A percentile compares a stretch with the other conserved stretches of the same genome.
phyloP scores from a whole-genome alignment of 2,797 vertebrate genomes.

The Paratrypauchen microcephalus region DNA sequence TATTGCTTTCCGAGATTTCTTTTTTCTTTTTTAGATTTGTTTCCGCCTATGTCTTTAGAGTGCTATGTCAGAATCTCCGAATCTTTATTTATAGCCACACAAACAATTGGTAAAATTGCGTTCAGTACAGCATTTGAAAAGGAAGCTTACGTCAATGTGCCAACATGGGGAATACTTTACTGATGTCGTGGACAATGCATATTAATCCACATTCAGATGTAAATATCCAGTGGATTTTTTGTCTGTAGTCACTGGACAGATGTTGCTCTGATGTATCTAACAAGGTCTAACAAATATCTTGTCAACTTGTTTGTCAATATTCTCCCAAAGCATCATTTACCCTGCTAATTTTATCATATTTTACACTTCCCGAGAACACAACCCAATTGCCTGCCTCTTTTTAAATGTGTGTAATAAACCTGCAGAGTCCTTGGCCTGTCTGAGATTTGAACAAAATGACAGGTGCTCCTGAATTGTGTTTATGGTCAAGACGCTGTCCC shows the following conservation, averaged over 20 bases:
- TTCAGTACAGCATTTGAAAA: too few relatives aligned
- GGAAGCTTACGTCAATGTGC: too few relatives aligned
- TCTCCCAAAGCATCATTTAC: background rate
- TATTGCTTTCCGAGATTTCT: too few relatives aligned
- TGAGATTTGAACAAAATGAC: conserved; percentile 57
- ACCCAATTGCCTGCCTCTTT: background rate
- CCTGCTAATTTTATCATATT: background rate
- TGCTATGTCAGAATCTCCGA: too few relatives aligned
- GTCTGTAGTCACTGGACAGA: background rate
- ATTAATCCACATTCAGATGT: too few relatives aligned
- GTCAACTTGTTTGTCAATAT: background rate
- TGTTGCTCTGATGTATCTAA: background rate
- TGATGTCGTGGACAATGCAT: too few relatives aligned
- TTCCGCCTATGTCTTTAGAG: too few relatives aligned
- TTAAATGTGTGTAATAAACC: conserved; percentile 28
- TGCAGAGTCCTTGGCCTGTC: conserved; percentile 42
- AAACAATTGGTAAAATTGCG: too few relatives aligned
- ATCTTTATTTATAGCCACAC: too few relatives aligned
- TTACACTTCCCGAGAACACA: background rate
- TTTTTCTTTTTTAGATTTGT: too few relatives aligned
- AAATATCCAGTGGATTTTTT: background rate
- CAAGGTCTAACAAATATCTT: background rate
- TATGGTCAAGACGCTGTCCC: conserved; percentile 48
- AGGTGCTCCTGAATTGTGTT: conserved; percentile 56
- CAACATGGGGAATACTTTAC: too few relatives aligned